Percentiles rank a stretch among this genome's conserved stretches.
phyloP scores from a whole-genome alignment of 2,113 vertebrate species.

The Tor tambroides region DNA sequence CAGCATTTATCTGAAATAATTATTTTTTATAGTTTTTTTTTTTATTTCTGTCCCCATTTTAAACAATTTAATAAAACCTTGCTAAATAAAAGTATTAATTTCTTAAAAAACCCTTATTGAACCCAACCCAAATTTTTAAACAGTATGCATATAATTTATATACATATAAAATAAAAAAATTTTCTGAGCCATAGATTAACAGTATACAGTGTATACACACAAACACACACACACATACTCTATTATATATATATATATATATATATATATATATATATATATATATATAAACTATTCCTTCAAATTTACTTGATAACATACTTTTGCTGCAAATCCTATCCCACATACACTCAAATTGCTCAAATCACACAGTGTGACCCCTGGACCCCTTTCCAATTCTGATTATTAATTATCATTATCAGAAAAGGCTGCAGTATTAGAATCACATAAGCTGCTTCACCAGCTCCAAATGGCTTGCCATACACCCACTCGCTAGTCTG shows the following conservation, averaged over 20 bases:
- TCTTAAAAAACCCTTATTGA: too few species aligned
- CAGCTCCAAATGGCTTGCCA: not conserved
- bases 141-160: too few species aligned
- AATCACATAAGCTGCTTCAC: not conserved
- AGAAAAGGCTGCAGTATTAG: constrained; percentile 4
- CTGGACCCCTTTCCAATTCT: not conserved
- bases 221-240: too few species aligned
- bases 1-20: too few species aligned
- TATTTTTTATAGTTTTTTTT: too few species aligned
- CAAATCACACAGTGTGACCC: not conserved
- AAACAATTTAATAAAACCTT: not conserved
- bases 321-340: not conserved
- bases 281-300: not conserved
- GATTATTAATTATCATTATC: constrained; percentile 13
- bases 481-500: not conserved
- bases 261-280: too few species aligned
- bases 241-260: too few species aligned
- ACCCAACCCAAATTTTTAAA: too few species aligned
- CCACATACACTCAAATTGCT: not conserved
- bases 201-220: too few species aligned
- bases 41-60: too few species aligned
- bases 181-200: too few species aligned
- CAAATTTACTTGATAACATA: not conserved
- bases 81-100: not conserved
- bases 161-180: too few species aligned